These are phyloP conservation scores for Pagetopsis macropterus DNA, from an alignment of 2,797 vertebrate species.

Conservation along the genomic window DNA sequence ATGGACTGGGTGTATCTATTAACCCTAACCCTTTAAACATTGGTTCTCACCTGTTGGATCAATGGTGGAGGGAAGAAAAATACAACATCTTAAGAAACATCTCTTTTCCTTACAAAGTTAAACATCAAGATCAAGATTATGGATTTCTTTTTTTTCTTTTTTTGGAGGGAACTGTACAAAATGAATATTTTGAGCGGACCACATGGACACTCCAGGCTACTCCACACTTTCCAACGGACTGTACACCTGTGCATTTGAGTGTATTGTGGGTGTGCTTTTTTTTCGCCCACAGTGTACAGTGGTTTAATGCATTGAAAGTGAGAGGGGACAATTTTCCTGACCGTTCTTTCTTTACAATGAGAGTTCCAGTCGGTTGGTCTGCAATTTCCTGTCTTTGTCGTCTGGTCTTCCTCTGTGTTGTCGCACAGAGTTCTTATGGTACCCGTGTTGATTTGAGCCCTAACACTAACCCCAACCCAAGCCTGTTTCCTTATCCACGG, in stretches of 20 bases:
- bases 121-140: not conserved
- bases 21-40: not conserved
- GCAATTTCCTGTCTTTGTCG: slow-evolving; percentile 85
- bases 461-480: slow-evolving; percentile 17
- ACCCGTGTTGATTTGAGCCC: slow-evolving; percentile 57
- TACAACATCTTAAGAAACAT: not conserved
- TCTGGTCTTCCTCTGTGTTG: slow-evolving; percentile 91
- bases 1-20: slow-evolving; percentile 77
- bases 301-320: slow-evolving; percentile 52
- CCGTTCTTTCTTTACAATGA: slow-evolving; percentile 87
- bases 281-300: slow-evolving; percentile 27
- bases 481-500: slow-evolving; percentile 16
- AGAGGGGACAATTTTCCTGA: slow-evolving; percentile 43
- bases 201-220: slow-evolving; percentile 4
- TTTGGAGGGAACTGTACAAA: slow-evolving; percentile 13
- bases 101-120: not conserved
- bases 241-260: slow-evolving; percentile 4
- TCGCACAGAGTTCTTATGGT: slow-evolving; percentile 88
- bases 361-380: slow-evolving; percentile 82
- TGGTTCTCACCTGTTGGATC: not conserved
- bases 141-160: slow-evolving; percentile 13
- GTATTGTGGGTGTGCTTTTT: slow-evolving; percentile 11
- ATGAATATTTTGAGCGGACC: slow-evolving; percentile 13
- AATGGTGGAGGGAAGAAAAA: slow-evolving; percentile 22
- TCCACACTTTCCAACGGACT: slow-evolving; percentile 6